A percentile compares a stretch with the other conserved stretches of the same genome.
These are phyloP conservation scores for Hepsetus odoe DNA, from an alignment of 2,113 vertebrate species.

Conservation along the genomic window DNA sequence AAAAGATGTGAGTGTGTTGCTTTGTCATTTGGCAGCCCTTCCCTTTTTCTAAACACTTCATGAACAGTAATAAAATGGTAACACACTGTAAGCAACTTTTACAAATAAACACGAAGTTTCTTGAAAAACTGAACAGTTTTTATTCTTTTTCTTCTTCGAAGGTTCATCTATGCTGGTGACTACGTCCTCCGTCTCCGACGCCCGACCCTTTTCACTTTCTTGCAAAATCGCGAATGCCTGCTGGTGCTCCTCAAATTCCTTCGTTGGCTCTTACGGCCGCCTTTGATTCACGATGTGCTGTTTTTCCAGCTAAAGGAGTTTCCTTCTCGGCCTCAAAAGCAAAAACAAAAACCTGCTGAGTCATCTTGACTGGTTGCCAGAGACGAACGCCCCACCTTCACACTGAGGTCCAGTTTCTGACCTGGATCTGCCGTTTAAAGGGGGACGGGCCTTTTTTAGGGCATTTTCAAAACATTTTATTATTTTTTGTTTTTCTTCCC, in stretches of 20 bases:
- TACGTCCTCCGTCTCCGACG: neutral
- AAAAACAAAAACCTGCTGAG: slow-evolving; percentile 54
- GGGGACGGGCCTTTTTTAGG: slow-evolving; percentile 28
- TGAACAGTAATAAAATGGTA: slow-evolving; percentile 42
- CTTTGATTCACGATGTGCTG: slow-evolving; percentile 16
- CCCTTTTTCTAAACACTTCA: slow-evolving; percentile 63
- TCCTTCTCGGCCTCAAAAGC: slow-evolving; percentile 30
- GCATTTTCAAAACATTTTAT: slow-evolving; percentile 51
- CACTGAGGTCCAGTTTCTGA: slow-evolving; percentile 54
- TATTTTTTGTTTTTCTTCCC: slow-evolving; percentile 40
- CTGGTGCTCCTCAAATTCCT: slow-evolving; percentile 19
- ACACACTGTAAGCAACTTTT: slow-evolving; percentile 20
- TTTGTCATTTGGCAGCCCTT: slow-evolving; percentile 63
- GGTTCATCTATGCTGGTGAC: neutral
- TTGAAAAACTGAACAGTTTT: slow-evolving; percentile 9
- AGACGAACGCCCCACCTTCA: slow-evolving; percentile 59
- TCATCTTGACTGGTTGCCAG: slow-evolving; percentile 40
- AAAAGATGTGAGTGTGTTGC: slow-evolving; percentile 62
- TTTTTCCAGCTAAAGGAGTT: slow-evolving; percentile 37
- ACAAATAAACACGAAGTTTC: slow-evolving; percentile 16
- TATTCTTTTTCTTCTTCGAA: slow-evolving; percentile 13
- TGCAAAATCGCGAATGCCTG: slow-evolving; percentile 25
- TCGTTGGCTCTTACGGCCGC: slow-evolving; percentile 14
- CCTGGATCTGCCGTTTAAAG: neutral
- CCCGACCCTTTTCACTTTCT: neutral